phyloP scores from a whole-genome alignment of 1,140 invertebrate species.

The Amphibalanus amphitrite region DNA sequence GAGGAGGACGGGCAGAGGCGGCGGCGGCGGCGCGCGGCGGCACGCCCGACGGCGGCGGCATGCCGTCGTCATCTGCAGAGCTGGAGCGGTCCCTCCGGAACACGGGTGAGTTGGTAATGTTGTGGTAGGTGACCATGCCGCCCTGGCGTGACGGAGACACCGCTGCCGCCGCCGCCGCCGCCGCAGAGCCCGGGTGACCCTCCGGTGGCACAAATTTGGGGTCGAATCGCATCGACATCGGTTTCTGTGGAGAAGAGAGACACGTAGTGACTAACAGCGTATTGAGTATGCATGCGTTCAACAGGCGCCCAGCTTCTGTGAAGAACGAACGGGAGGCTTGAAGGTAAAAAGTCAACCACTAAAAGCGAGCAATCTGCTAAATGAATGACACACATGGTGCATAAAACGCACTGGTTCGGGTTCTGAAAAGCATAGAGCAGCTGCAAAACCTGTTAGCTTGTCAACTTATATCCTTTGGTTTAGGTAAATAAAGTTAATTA shows the following conservation, averaged over 20 bases:
- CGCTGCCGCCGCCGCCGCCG: neutral
- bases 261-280: no score
- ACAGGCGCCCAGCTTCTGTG: no score
- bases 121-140: slow-evolving; percentile 2
- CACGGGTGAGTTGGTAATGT: slow-evolving; percentile 1
- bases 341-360: no score
- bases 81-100: neutral
- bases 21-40: neutral
- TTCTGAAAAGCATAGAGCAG: no score
- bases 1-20: neutral
- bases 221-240: neutral
- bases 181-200: neutral
- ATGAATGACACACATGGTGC: no score
- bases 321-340: no score
- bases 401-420: no score
- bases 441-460: no score
- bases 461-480: no score
- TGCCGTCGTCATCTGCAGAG: neutral
- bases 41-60: neutral
- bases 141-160: neutral
- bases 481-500: no score
- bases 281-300: no score
- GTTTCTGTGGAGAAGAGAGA: neutral
- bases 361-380: no score
- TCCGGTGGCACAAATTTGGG: neutral